phyloP scores from a whole-genome alignment of 2,888 invertebrate genomes.

The Mesorhabditis sp. region DNA sequence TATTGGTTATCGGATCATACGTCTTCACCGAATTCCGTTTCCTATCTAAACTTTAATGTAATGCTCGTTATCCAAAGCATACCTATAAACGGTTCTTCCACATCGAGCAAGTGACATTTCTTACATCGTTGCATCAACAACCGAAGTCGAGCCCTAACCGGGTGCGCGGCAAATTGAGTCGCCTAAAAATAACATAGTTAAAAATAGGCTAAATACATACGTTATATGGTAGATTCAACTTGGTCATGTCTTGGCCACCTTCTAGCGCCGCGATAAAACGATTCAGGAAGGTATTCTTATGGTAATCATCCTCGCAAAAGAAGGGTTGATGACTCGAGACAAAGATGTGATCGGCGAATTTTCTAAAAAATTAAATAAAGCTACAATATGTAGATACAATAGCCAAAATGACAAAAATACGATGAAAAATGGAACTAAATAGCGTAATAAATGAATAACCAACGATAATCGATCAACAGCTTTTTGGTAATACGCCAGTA shows the following conservation, averaged over 20 bases:
- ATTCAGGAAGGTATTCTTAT: neutral
- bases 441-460: too few relatives aligned
- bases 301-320: neutral
- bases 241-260: neutral
- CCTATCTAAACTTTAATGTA: neutral
- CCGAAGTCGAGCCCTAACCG: neutral
- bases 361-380: neutral
- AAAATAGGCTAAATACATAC: neutral
- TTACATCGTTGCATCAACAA: neutral
- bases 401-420: too few relatives aligned
- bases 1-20: slow-evolving; percentile 13
- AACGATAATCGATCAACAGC: too few relatives aligned
- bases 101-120: slow-evolving; percentile 6
- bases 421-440: too few relatives aligned
- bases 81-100: neutral
- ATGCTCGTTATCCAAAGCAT: too few relatives aligned
- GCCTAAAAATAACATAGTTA: too few relatives aligned
- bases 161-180: too few relatives aligned
- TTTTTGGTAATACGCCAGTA: too few relatives aligned
- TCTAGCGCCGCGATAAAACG: neutral
- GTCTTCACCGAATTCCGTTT: neutral
- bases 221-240: neutral
- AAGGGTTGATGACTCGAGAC: neutral
- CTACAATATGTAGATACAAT: too few relatives aligned
- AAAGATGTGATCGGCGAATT: neutral